Percentiles rank a stretch among this genome's conserved stretches.
phyloP scores from a whole-genome alignment of 2,797 vertebrate genomes.

The Sciurus carolinensis region DNA sequence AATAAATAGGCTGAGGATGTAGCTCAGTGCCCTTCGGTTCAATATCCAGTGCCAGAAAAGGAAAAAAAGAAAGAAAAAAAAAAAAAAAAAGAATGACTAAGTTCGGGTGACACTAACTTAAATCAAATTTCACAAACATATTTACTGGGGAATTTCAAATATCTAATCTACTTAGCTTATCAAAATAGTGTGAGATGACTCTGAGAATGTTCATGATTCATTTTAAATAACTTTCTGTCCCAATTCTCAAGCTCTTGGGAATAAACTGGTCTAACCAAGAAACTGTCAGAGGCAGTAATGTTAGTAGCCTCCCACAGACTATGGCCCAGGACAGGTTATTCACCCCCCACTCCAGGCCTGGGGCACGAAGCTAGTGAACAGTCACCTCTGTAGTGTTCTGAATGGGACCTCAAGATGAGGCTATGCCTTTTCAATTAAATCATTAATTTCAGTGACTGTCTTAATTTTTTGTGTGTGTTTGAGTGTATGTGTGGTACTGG shows the following conservation, averaged over 20 bases:
- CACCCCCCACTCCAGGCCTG: no score
- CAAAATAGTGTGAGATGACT: constrained; percentile 19
- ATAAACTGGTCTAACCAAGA: constrained; percentile 41
- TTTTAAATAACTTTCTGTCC: constrained; percentile 50
- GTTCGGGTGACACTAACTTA: not conserved
- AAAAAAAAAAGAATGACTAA: constrained; percentile 11
- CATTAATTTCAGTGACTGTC: not conserved
- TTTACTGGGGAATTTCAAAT: constrained; percentile 70
- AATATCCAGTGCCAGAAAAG: no score
- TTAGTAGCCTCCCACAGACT: not conserved
- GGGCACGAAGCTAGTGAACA: not conserved
- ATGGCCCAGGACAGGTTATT: not conserved
- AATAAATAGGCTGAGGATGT: no score
- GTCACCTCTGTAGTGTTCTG: not conserved
- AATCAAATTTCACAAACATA: constrained; percentile 57
- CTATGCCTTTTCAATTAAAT: not conserved
- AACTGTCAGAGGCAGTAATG: not conserved
- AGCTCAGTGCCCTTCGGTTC: no score
- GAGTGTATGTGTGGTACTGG: not conserved
- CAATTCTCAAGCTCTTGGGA: constrained; percentile 35
- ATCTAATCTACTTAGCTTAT: constrained; percentile 69
- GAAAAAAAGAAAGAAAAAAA: no score
- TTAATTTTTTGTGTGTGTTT: not conserved
- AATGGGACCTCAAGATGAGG: not conserved
- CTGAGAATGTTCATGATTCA: constrained; percentile 62